Evolutionary conservation across 2,797 vertebrate genomes (phyloP).

Genomic region (Alca torda): DNA sequence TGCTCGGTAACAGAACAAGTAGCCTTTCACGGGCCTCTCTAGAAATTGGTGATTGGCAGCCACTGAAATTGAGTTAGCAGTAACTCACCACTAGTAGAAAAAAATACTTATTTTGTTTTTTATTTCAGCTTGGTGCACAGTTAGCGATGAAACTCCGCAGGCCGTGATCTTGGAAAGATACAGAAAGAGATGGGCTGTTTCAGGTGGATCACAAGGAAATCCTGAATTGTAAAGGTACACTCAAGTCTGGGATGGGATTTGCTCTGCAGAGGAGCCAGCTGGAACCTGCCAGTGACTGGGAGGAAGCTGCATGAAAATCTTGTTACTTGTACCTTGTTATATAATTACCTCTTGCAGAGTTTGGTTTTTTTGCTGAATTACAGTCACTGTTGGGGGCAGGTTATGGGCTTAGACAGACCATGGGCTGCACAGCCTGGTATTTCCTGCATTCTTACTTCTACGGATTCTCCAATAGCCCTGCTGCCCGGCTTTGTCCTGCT

Average conservation of each 20-base stretch:
- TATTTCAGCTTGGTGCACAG: background rate
- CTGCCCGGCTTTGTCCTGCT: background rate
- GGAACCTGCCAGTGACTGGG: background rate
- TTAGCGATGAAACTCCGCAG: background rate
- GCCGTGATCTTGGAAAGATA: background rate
- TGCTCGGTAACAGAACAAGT: conserved; percentile 16
- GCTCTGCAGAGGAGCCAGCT: background rate
- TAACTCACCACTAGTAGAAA: background rate
- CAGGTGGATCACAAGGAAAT: background rate
- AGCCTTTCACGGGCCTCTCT: conserved; percentile 16
- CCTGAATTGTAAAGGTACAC: conserved; percentile 13
- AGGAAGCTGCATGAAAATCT: conserved; percentile 41
- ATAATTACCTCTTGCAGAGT: conserved; percentile 39
- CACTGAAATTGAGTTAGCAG: conserved; percentile 48
- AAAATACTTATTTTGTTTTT: background rate
- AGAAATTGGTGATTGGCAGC: conserved; percentile 53
- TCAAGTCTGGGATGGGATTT: background rate
- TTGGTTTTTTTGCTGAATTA: background rate
- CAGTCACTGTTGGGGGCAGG: conserved; percentile 22
- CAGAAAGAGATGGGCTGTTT: background rate
- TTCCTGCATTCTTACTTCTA: conserved; percentile 22
- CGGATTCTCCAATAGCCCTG: background rate
- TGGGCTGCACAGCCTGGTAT: conserved; percentile 7
- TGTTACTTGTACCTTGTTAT: conserved; percentile 39
- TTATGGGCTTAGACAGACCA: conserved; percentile 18